These are phyloP conservation scores for Coenonympha glycerion DNA, from an alignment of 2,888 invertebrate genomes.

Conservation along the genomic window DNA sequence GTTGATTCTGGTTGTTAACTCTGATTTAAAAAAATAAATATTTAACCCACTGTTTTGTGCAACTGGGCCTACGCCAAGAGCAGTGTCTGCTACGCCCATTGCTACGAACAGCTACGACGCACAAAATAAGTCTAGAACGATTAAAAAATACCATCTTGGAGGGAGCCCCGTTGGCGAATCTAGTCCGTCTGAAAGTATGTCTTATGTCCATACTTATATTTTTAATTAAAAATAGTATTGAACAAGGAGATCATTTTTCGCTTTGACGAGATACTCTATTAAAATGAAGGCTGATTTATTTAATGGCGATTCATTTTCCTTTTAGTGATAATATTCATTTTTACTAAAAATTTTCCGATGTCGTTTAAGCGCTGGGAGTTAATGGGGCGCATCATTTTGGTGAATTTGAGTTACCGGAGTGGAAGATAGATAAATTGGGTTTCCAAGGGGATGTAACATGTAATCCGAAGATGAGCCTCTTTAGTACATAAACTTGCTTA, in stretches of 20 bases:
- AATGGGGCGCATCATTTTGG: slow-evolving; percentile 63
- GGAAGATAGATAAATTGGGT: slow-evolving; percentile 63
- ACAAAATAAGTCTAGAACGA: no score
- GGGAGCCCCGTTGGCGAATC: no score
- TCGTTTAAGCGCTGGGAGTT: slow-evolving; percentile 50
- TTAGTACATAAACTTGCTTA: slow-evolving; percentile 30
- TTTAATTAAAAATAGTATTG: no score
- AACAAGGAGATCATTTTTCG: not conserved
- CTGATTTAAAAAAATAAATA: no score
- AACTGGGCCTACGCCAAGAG: no score
- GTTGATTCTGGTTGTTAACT: no score
- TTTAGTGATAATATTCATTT: slow-evolving; percentile 2
- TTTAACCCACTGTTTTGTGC: no score
- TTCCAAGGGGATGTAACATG: slow-evolving; percentile 28
- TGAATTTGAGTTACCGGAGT: slow-evolving; percentile 57
- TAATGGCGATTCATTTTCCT: not conserved
- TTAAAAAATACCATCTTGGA: no score
- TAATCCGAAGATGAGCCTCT: slow-evolving; percentile 38
- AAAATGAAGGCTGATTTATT: not conserved
- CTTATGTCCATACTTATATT: no score
- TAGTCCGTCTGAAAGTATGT: no score
- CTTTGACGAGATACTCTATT: not conserved
- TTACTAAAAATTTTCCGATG: slow-evolving; percentile 34
- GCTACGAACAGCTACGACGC: no score
- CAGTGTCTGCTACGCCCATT: no score